Evolutionary conservation across 2,113 vertebrate genomes (phyloP), one percentile per base, ranked within the genome.

Genomic region (Notothenia rossii): DNA sequence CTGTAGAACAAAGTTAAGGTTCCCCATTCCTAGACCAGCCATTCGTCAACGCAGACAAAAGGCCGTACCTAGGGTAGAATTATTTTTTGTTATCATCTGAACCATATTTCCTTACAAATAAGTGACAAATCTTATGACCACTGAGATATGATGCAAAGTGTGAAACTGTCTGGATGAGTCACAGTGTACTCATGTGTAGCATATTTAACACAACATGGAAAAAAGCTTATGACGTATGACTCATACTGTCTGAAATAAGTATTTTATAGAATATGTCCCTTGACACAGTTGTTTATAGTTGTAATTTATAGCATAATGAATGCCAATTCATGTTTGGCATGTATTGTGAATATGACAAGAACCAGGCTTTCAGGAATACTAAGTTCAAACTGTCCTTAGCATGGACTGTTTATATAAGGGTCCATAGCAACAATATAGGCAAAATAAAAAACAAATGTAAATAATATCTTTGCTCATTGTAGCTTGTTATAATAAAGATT

Each of bases 41-140:
- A 77, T 81, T 83, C 22, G 60, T 72, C 65, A 46, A 55, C 15
- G 64, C 10, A 14, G 43, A 68, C 58, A 69, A 49, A 54, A 70
- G 49, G 40, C 48, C 5, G 14, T 22, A 25, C 11, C 7, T 2
- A 3, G 8, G 36, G 8, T 12, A n/a, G 13, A 25, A 7, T 40
- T 10, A 51, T 45, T 59, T 12, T 10, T 5, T 3, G 17, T 12
- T 25, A 14, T 53, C 10, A 3, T 8, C 7, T 15, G 0, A 40
- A 59, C 15, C 17, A 18, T 3, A 22, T 55, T 72, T 17, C 10
- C 20, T 10, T n/a, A 5, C 20, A 2, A 17, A 45, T 10, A 43
- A 20, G 22, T 40, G 62, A 22, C 54, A 64, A 5, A 17, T 50
- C 7, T 51, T 10, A 7, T n/a, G 49, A 10, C 5, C 48, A 40